Conservation (phyloP, 2,797 vertebrate species). For the Xenopus petersii region DNA sequence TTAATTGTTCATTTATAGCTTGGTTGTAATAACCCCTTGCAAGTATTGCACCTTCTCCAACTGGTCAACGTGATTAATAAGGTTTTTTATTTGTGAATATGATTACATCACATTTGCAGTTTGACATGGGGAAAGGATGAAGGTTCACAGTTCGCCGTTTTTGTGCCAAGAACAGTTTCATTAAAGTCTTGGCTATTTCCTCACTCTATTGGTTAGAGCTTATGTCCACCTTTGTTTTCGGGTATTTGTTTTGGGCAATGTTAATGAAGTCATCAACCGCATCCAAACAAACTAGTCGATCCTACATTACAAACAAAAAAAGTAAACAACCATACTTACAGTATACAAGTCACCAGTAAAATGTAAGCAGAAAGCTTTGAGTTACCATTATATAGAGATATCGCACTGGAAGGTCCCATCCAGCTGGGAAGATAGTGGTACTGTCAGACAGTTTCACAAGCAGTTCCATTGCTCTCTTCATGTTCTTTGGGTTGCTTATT, state of each 20-base stretch:
- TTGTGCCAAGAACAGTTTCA: not conserved
- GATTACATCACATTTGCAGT: too few relatives aligned
- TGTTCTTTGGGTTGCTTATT: conserved; percentile 74
- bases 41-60: too few relatives aligned
- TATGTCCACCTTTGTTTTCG: conserved; percentile 58
- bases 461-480: conserved; percentile 73
- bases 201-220: conserved; percentile 9
- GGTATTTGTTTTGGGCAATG: conserved; percentile 74
- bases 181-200: not conserved
- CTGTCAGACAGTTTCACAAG: conserved; percentile 77
- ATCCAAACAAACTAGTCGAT: conserved; percentile 83
- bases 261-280: conserved; percentile 83
- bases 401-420: conserved; percentile 73
- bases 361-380: not conserved
- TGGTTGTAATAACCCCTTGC: too few relatives aligned
- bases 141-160: too few relatives aligned
- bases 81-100: too few relatives aligned
- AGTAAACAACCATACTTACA: not conserved
- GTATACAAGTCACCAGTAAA: not conserved
- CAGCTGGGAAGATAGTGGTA: conserved; percentile 78
- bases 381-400: conserved; percentile 86
- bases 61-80: too few relatives aligned
- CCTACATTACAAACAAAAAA: conserved; percentile 58
- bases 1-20: too few relatives aligned
- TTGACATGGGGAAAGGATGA: too few relatives aligned